These are phyloP conservation scores for Dryocosmus kuriphilus DNA, from an alignment of 2,888 invertebrate genomes.

Conservation along the genomic window DNA sequence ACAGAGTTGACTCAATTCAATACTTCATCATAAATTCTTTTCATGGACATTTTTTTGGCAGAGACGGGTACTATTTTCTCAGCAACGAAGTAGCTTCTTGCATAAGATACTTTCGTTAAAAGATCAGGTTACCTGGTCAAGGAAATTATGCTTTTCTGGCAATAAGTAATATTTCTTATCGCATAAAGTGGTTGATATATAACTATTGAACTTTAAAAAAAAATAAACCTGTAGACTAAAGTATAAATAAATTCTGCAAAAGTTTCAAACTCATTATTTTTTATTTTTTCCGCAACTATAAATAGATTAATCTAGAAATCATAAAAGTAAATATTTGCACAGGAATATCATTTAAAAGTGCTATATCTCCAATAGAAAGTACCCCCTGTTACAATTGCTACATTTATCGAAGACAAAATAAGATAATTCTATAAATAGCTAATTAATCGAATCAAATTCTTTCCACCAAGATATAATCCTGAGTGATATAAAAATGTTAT, in stretches of 20 bases:
- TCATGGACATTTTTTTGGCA: neutral
- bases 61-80: neutral
- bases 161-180: neutral
- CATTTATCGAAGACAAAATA: neutral
- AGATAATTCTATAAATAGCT: neutral
- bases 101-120: neutral
- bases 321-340: too few species aligned
- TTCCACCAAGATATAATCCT: neutral
- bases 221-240: too few species aligned
- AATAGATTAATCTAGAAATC: too few species aligned
- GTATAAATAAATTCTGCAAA: too few species aligned
- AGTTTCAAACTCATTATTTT: too few species aligned
- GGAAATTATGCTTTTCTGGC: neutral
- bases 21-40: conserved; percentile 2
- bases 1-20: neutral
- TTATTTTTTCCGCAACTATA: too few species aligned
- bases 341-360: neutral
- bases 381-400: neutral
- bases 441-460: neutral
- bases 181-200: too few species aligned
- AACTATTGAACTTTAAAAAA: too few species aligned
- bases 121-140: neutral
- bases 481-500: neutral
- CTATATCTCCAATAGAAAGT: neutral
- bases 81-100: neutral